phyloP scores from a whole-genome alignment of 2,797 vertebrate species.

The Pelobates cultripes region DNA sequence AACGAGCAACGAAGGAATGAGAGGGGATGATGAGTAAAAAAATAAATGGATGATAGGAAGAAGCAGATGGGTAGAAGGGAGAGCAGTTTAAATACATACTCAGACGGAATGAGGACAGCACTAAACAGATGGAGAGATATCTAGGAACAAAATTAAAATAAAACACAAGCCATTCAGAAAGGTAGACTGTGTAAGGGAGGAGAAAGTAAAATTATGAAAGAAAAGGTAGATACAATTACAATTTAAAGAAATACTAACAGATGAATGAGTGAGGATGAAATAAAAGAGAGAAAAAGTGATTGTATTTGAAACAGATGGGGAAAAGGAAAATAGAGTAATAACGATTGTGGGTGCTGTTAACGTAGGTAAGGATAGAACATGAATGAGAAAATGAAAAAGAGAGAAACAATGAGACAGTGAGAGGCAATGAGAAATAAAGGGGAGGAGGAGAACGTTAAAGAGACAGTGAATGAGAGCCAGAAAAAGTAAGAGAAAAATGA shows the following conservation, averaged over 20 bases:
- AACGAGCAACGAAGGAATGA: neutral
- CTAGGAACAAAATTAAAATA: neutral
- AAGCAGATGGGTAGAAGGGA: neutral
- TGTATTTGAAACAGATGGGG: neutral
- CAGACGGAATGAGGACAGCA: slow-evolving; percentile 4
- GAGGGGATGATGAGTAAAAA: neutral
- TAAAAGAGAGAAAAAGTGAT: too few relatives aligned
- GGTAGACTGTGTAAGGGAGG: neutral
- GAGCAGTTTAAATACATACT: slow-evolving; percentile 7
- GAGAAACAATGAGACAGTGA: neutral
- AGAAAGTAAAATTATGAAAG: neutral
- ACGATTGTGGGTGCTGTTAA: neutral
- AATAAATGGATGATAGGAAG: neutral
- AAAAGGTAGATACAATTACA: neutral
- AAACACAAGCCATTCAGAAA: neutral
- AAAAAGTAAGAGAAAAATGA: neutral
- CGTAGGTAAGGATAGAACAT: neutral
- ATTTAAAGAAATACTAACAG: too few relatives aligned
- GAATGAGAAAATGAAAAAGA: neutral
- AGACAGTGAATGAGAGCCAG: neutral
- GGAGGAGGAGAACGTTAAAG: neutral
- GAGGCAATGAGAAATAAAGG: neutral
- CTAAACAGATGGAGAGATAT: slow-evolving; percentile 5
- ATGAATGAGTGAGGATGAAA: too few relatives aligned
- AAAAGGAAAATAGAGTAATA: neutral